Conservation (phyloP, 2,113 vertebrate genomes). For the Opisthocomus hoazin region DNA sequence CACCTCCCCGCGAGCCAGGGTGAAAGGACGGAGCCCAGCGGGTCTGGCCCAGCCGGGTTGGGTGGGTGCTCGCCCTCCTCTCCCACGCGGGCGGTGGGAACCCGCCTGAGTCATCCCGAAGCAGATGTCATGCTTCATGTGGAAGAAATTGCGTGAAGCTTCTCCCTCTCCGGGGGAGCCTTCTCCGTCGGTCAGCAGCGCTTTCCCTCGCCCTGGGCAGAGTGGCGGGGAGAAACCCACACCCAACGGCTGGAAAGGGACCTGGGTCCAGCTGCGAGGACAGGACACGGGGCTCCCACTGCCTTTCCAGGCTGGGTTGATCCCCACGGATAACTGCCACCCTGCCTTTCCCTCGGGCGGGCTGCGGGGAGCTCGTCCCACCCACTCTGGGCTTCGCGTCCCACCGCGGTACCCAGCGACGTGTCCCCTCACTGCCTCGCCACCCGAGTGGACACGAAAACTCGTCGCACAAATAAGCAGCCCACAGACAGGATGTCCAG, state of each 20-base stretch:
- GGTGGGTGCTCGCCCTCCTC: neutral
- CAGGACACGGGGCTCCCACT: fast-evolving
- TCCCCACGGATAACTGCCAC: neutral
- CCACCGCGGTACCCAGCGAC: fast-evolving
- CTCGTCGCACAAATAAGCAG: neutral
- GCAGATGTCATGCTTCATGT: neutral
- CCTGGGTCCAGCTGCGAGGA: neutral
- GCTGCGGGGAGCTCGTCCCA: neutral
- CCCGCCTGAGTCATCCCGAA: neutral
- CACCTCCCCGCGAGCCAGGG: neutral
- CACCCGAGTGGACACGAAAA: neutral
- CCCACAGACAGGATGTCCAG: neutral
- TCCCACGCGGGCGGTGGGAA: neutral
- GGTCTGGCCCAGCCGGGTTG: fast-evolving
- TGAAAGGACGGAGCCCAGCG: fast-evolving
- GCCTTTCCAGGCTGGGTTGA: neutral
- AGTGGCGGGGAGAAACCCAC: neutral
- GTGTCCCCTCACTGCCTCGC: neutral
- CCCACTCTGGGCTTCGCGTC: neutral
- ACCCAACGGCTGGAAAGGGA: neutral
- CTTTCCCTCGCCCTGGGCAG: neutral
- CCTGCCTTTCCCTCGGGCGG: neutral
- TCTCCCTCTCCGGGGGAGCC: neutral
- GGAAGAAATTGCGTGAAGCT: neutral
- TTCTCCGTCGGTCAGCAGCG: neutral